phyloP scores from a whole-genome alignment of 2,888 invertebrate genomes.

The Plagodis pulveraria region DNA sequence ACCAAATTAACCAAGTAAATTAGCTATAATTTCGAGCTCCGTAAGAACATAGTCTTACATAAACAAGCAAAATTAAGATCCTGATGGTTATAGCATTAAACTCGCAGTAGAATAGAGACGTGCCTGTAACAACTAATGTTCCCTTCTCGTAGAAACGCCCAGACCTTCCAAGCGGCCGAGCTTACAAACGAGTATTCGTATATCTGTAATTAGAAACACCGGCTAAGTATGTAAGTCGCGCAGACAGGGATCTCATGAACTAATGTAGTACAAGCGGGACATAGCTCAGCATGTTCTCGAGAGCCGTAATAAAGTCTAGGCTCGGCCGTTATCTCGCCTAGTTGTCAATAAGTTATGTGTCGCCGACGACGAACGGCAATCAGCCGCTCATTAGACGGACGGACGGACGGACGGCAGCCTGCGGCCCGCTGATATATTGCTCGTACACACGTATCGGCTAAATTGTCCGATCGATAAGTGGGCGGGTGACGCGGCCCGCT shows the following conservation, averaged over 20 bases:
- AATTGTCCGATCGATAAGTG: constrained; percentile 77
- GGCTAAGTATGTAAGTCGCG: background rate
- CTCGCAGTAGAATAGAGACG: too few species aligned
- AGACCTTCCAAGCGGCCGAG: too few species aligned
- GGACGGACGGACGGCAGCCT: constrained; percentile 48
- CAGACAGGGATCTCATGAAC: constrained; percentile 1
- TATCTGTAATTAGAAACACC: background rate
- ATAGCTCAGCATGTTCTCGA: constrained; percentile 19
- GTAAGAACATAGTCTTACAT: too few species aligned
- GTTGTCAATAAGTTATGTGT: constrained; percentile 45
- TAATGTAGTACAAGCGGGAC: constrained; percentile 22
- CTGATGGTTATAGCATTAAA: too few species aligned
- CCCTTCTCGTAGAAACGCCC: too few species aligned
- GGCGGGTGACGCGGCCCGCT: constrained; percentile 58
- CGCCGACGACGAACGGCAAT: constrained; percentile 18
- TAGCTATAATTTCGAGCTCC: too few species aligned
- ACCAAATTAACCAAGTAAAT: too few species aligned
- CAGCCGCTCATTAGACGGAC: constrained; percentile 39
- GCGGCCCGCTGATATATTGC: constrained; percentile 66
- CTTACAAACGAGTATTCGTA: too few species aligned
- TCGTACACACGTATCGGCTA: constrained; percentile 69
- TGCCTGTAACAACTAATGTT: too few species aligned
- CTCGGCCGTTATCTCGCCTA: constrained; percentile 39
- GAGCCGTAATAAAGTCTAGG: constrained; percentile 31
- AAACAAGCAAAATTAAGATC: too few species aligned